Evolutionary conservation across 2,888 invertebrate genomes (phyloP).

Genomic region (Chrysolina oricalcia): DNA sequence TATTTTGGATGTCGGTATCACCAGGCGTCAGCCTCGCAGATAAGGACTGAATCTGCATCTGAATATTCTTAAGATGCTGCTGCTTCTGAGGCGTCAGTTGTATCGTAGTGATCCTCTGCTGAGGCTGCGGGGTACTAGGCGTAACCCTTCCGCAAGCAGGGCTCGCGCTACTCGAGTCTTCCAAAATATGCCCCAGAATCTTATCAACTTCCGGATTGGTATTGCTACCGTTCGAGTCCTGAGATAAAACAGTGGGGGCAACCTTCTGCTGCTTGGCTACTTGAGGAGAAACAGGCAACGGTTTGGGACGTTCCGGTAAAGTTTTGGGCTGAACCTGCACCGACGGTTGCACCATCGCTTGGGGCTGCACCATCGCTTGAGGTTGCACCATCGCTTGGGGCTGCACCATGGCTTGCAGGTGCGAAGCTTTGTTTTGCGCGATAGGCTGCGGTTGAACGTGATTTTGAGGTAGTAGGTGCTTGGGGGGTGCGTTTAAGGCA

Average conservation of each 20-base stretch:
- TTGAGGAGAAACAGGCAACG: constrained; percentile 50
- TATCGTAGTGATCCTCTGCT: constrained; percentile 81
- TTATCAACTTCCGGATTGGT: constrained; percentile 67
- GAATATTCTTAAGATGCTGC: constrained; percentile 77
- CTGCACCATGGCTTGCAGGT: constrained; percentile 64
- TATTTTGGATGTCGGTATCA: constrained; percentile 67
- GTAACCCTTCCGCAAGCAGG: constrained; percentile 42
- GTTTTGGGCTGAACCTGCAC: constrained; percentile 50
- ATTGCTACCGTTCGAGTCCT: constrained; percentile 57
- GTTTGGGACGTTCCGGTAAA: constrained; percentile 49
- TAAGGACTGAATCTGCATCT: constrained; percentile 81
- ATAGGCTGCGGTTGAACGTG: constrained; percentile 60
- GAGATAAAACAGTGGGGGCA: constrained; percentile 54
- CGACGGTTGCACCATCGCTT: neutral
- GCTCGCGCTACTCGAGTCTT: constrained; percentile 59
- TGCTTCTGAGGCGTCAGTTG: constrained; percentile 84
- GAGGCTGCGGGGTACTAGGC: constrained; percentile 44
- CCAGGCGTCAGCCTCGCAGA: constrained; percentile 73
- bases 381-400: constrained; percentile 62
- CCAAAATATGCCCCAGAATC: constrained; percentile 67
- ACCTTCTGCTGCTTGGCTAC: constrained; percentile 59
- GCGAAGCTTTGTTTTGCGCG: constrained; percentile 56
- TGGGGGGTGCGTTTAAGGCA: constrained; percentile 62
- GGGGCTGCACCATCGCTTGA: constrained; percentile 24
- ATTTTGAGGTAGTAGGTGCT: constrained; percentile 63